Conservation (phyloP, 1,140 invertebrate species). For the Pseudomyrmex pallidus region DNA sequence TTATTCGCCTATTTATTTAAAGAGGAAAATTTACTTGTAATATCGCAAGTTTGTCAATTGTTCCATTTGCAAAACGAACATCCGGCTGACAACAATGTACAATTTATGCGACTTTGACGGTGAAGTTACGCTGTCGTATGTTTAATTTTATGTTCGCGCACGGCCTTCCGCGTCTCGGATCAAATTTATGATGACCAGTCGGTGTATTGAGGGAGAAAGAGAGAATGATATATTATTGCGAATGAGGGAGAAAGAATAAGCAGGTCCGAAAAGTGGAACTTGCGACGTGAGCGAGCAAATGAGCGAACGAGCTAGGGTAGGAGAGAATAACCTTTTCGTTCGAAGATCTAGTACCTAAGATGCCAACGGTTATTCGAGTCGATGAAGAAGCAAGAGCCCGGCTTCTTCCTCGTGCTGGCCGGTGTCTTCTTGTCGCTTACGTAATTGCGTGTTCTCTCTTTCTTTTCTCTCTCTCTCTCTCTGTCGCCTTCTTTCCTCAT, state of each 20-base stretch:
- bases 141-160: conserved; percentile 43
- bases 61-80: neutral
- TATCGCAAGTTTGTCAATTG: too few relatives aligned
- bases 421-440: conserved; percentile 61
- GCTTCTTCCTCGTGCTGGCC: conserved; percentile 52
- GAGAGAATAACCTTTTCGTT: conserved; percentile 47
- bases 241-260: conserved; percentile 56
- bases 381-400: conserved; percentile 40
- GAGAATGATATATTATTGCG: conserved; percentile 55
- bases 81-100: neutral
- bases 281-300: conserved; percentile 13
- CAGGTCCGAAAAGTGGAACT: conserved; percentile 37
- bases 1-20: too few relatives aligned
- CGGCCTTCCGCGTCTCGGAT: neutral
- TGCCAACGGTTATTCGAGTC: conserved; percentile 64
- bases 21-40: too few relatives aligned
- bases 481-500: conserved; percentile 34
- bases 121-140: neutral
- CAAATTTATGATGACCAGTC: conserved; percentile 46
- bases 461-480: neutral
- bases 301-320: neutral
- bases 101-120: neutral
- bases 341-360: conserved; percentile 56
- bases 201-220: neutral
- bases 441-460: conserved; percentile 54